A percentile compares a stretch with the other conserved stretches of the same genome.
Evolutionary conservation across 2,888 invertebrate species (phyloP).

Genomic region (Phlogophora meticulosa): DNA sequence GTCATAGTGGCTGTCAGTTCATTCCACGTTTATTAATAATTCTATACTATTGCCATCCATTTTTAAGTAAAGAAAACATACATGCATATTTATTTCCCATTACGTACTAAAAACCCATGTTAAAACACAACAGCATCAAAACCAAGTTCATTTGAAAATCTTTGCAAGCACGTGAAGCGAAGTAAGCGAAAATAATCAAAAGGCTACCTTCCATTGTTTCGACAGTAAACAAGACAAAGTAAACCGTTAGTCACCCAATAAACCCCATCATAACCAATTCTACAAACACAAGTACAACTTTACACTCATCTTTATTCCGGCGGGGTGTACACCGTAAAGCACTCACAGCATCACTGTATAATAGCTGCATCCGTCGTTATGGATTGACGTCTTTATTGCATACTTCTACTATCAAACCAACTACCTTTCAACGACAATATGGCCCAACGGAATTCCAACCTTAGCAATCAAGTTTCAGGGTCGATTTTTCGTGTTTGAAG

Average conservation of each 20-base stretch:
- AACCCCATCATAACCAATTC: conserved; percentile 54
- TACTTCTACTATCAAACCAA: conserved; percentile 73
- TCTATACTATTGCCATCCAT: no score
- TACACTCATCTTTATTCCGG: conserved; percentile 74
- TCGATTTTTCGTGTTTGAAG: conserved; percentile 14
- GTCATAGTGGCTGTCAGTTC: no score
- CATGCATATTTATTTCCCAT: no score
- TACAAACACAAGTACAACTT: conserved; percentile 61
- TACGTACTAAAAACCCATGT: no score
- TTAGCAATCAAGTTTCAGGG: conserved; percentile 28
- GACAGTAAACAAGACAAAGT: conserved; percentile 37
- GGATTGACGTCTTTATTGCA: conserved; percentile 84
- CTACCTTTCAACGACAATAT: conserved; percentile 65
- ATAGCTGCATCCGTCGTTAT: conserved; percentile 82
- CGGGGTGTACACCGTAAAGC: conserved; percentile 79
- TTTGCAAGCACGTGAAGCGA: neutral
- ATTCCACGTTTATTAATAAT: no score
- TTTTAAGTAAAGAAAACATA: no score
- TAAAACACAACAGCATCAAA: neutral
- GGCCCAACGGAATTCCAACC: conserved; percentile 35
- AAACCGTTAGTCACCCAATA: conserved; percentile 41
- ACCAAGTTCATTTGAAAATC: neutral
- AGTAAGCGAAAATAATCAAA: conserved; percentile 25
- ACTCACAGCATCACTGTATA: conserved; percentile 80
- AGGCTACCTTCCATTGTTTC: conserved; percentile 10